Percentiles rank a stretch among this genome's conserved stretches.
Conservation (phyloP, 1,140 invertebrate genomes). For the Drosophila tani region DNA sequence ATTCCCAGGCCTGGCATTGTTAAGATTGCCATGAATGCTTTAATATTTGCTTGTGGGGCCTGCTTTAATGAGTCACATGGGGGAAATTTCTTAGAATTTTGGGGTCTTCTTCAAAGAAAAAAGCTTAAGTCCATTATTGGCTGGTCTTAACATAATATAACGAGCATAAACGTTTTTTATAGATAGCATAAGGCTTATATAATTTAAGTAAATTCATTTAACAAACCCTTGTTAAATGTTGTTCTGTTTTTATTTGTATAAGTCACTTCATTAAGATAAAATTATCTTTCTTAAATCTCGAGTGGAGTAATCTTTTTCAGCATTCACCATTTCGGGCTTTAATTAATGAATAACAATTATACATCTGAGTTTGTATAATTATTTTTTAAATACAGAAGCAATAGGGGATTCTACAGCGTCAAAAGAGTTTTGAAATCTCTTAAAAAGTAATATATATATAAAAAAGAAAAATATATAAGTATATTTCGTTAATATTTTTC, state of each 20-base stretch:
- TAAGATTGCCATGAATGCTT: background rate
- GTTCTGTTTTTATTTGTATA: background rate
- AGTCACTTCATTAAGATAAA: too few relatives aligned
- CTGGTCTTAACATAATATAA: background rate
- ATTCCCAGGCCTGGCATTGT: constrained; percentile 10
- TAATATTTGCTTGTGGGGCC: too few relatives aligned
- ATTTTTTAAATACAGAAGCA: background rate
- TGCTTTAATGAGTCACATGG: constrained; percentile 30
- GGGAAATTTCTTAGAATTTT: background rate
- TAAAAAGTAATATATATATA: background rate
- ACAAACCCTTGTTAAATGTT: background rate
- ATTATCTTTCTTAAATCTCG: background rate
- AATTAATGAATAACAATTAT: too few relatives aligned
- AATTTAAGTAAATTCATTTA: background rate
- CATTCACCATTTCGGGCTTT: background rate
- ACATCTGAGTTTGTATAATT: too few relatives aligned
- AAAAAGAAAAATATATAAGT: too few relatives aligned
- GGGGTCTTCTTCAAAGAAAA: background rate
- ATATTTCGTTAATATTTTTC: background rate
- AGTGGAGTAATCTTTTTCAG: background rate
- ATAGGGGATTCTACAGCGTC: too few relatives aligned
- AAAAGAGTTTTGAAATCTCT: too few relatives aligned
- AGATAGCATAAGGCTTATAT: too few relatives aligned
- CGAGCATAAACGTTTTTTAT: too few relatives aligned
- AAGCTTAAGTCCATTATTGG: too few relatives aligned